Evolutionary conservation across 2,113 vertebrate genomes (phyloP).

Genomic region (Microcebus griseorufus): DNA sequence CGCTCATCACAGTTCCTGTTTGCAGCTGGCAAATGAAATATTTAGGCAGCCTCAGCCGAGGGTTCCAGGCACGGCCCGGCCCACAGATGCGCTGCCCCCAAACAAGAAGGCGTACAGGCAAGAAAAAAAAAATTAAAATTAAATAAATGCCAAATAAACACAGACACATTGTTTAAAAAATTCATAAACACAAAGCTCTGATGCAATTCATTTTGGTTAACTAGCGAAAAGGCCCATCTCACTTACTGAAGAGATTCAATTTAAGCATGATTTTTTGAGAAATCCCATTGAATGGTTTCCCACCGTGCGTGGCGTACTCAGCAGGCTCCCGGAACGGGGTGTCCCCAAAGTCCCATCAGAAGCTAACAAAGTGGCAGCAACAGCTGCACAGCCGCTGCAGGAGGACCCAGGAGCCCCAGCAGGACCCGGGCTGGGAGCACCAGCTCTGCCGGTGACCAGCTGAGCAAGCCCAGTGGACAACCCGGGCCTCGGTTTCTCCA

Average conservation of each 20-base stretch:
- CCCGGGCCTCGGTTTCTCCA: background rate
- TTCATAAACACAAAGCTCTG: background rate
- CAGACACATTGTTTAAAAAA: slow-evolving; percentile 13
- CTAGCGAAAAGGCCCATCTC: background rate
- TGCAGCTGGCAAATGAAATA: too few relatives aligned
- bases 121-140: background rate
- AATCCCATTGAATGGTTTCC: background rate
- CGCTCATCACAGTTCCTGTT: too few relatives aligned
- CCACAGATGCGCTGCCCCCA: background rate
- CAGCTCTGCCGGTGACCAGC: rapidly evolving
- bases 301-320: rapidly evolving
- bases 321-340: too few relatives aligned
- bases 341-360: background rate
- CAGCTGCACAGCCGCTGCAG: rapidly evolving
- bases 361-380: background rate
- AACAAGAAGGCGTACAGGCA: background rate
- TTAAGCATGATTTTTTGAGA: background rate
- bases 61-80: too few relatives aligned
- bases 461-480: rapidly evolving
- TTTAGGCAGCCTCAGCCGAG: too few relatives aligned
- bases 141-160: background rate
- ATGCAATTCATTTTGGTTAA: background rate
- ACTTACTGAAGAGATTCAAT: background rate
- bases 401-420: too few relatives aligned
- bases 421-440: rapidly evolving